Evolutionary conservation across 35 echinoderm and acorn worm species (phyloP), one percentile per base, ranked within the genome.

Genomic region (Lytechinus pictus): DNA sequence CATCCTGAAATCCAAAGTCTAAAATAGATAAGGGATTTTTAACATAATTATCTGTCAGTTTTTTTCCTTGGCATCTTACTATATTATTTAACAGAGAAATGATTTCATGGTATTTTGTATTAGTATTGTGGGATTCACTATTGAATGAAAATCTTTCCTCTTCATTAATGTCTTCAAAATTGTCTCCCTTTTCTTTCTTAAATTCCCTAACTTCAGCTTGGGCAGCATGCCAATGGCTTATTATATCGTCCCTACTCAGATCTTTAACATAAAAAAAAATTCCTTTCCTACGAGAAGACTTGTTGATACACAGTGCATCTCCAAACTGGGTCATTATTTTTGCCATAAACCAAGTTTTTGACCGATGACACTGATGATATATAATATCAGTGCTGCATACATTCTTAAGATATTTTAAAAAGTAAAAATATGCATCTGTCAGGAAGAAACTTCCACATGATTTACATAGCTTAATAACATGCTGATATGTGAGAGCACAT

Each of bases 31-130:
- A 92, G 3, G 52, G 91, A 55, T 92, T 53, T 54, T 55, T 3
- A 9, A 55, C 3, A 92, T 54, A 92, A 8, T 51, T 3, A 12
- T 92, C 91, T 8, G 8, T 53, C 5, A 53, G 54, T 92, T 92
- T 53, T 19, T 54, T 92, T 21, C 91, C 91, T 55, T 92, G 27
- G n/a, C n/a, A n/a, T n/a, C n/a, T n/a, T n/a, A n/a, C n/a, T n/a
- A n/a, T n/a, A 1, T 52, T 16, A 54, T 53, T 53, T 24, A 92
- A 53, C 5, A 54, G 52, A 55, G 5, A 1, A 92, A 54, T 92
- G 16, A 92, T 2, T 8, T 54, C 7, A 53, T n/a, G 52, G 55
- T 6, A 92, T 1, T 16, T 54, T 61, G 7, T 7, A 8, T 14
- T 7, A 14, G 9, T 61, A 61, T 61, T 61, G 7, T 4, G 58